Percentiles rank a stretch among this genome's conserved stretches.
Evolutionary conservation across 2,113 vertebrate species (phyloP).

Genomic region (Cheilinus undulatus): DNA sequence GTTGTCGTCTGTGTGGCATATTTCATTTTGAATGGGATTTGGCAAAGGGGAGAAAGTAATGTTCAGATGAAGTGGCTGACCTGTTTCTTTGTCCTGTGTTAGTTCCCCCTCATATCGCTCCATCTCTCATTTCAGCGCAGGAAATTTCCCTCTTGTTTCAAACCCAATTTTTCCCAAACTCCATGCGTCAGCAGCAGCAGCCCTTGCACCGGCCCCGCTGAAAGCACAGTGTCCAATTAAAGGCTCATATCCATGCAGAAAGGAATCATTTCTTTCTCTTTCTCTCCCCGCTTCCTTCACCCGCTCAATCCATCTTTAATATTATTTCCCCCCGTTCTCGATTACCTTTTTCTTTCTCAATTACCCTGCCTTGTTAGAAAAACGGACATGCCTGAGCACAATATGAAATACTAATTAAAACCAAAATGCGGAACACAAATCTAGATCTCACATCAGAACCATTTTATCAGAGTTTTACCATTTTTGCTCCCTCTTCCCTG

Average conservation of each 20-base stretch:
- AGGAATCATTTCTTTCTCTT: slow-evolving; percentile 56
- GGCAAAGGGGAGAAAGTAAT: slow-evolving; percentile 48
- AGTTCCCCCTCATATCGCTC: slow-evolving; percentile 48
- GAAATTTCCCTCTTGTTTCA: slow-evolving; percentile 80
- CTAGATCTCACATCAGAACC: slow-evolving; percentile 34
- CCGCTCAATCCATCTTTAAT: slow-evolving; percentile 61
- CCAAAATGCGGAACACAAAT: slow-evolving; percentile 47
- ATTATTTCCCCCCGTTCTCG: slow-evolving; percentile 57
- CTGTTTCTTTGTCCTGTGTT: slow-evolving; percentile 68
- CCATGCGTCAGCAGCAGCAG: slow-evolving; percentile 76
- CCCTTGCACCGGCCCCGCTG: slow-evolving; percentile 54
- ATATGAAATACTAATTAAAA: slow-evolving; percentile 59
- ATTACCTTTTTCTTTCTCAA: slow-evolving; percentile 55
- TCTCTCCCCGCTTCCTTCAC: slow-evolving; percentile 26
- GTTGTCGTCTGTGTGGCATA: slow-evolving; percentile 34
- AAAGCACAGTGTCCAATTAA: slow-evolving; percentile 77
- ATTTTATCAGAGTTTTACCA: slow-evolving; percentile 34
- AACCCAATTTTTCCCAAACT: slow-evolving; percentile 75
- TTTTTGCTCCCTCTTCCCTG: slow-evolving; percentile 25
- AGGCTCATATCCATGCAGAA: slow-evolving; percentile 65
- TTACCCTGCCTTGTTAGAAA: slow-evolving; percentile 58
- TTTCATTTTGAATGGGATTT: slow-evolving; percentile 68
- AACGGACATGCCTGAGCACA: slow-evolving; percentile 40
- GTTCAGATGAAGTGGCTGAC: slow-evolving; percentile 69
- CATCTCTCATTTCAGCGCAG: slow-evolving; percentile 71